Percentiles rank a stretch among this genome's conserved stretches.
Conservation (phyloP, 2,888 invertebrate species). For the Drosophila kambysellisi region DNA sequence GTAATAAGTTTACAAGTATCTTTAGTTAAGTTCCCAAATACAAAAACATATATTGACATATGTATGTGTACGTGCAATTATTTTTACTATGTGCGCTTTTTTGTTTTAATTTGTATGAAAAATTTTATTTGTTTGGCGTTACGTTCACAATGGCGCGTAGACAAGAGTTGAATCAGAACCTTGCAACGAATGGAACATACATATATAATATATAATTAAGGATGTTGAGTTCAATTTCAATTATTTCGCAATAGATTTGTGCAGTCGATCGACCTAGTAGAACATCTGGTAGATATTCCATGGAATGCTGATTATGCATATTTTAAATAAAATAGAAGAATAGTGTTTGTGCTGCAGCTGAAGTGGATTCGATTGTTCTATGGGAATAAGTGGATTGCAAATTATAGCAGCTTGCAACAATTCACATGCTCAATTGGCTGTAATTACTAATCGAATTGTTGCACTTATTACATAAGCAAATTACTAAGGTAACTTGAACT, state of each 20-base stretch:
- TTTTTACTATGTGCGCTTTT: not conserved
- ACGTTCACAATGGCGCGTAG: slow-evolving; percentile 55
- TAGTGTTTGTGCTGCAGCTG: not conserved
- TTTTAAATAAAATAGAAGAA: slow-evolving; percentile 5
- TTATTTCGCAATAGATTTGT: slow-evolving; percentile 14
- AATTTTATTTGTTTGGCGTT: slow-evolving; percentile 14
- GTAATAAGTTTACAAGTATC: slow-evolving; percentile 47
- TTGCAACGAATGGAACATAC: not conserved
- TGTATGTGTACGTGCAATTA: not conserved
- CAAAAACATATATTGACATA: not conserved
- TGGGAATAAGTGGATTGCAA: not conserved
- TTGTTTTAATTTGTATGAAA: slow-evolving; percentile 5
- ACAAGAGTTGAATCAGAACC: slow-evolving; percentile 4
- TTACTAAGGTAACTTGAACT: not conserved
- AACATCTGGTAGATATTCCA: slow-evolving; percentile 48
- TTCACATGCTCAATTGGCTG: slow-evolving; percentile 38
- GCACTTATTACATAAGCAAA: not conserved
- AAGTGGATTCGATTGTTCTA: not conserved
- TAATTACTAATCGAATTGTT: slow-evolving; percentile 30
- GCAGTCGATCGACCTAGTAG: slow-evolving; percentile 8
- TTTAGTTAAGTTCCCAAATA: slow-evolving; percentile 18
- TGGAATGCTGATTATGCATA: slow-evolving; percentile 36
- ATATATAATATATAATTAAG: not conserved
- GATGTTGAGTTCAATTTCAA: slow-evolving; percentile 37
- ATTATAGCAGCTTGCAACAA: slow-evolving; percentile 36